phyloP scores from a whole-genome alignment of 2,797 vertebrate genomes.

The Mormyrops attenuatus region DNA sequence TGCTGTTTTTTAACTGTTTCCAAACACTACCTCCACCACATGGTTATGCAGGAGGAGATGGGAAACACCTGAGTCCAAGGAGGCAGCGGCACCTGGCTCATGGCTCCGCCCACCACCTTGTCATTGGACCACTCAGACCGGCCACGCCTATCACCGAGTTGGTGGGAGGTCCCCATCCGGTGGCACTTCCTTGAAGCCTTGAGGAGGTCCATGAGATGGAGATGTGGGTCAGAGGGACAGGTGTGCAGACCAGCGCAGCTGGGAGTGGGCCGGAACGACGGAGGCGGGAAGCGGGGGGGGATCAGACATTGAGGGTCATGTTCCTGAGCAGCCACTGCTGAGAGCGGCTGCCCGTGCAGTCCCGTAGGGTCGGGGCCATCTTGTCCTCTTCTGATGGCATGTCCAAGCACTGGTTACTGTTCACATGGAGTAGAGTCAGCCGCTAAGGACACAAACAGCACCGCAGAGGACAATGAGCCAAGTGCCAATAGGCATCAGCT shows the following conservation, averaged over 20 bases:
- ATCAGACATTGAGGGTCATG: conserved; percentile 83
- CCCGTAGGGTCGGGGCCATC: conserved; percentile 88
- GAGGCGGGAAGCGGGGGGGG: background rate
- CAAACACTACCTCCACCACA: background rate
- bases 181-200: background rate
- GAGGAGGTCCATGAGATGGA: background rate
- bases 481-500: background rate
- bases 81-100: background rate
- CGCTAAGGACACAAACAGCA: conserved; percentile 56
- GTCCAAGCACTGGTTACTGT: conserved; percentile 98
- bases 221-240: background rate
- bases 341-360: conserved; percentile 74
- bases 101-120: background rate
- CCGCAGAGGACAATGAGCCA: conserved; percentile 15
- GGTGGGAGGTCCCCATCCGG: background rate
- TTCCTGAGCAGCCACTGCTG: conserved; percentile 87
- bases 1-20: background rate
- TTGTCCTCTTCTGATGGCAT: conserved; percentile 92
- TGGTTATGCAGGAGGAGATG: background rate
- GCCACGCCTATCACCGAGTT: background rate
- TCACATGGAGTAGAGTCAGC: conserved; percentile 86
- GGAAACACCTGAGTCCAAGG: background rate
- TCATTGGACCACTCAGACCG: background rate
- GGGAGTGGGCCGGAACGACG: background rate
- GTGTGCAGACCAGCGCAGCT: background rate